Evolutionary conservation across 2,797 vertebrate genomes (phyloP), one percentile per base, ranked within the genome.

Genomic region (Ptychadena robeensis): DNA sequence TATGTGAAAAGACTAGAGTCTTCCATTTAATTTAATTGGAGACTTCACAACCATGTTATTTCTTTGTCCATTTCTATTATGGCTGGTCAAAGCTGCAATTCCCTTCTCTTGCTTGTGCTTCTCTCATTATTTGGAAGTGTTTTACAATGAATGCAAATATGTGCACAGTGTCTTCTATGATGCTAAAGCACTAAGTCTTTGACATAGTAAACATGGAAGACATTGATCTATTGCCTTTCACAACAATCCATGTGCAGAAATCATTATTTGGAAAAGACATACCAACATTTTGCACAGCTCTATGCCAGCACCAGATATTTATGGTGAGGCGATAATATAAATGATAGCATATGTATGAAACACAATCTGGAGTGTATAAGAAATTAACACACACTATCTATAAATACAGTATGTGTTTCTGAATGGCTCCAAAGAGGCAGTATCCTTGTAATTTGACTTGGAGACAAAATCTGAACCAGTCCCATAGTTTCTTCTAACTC

Each of bases 11-110:
- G 91, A 94, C 90, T 93, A 86, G 86, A 92, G 93, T 97, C 95
- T 97, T 97, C 96, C 96, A 95, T 92, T 91, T 90, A 93, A 89
- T 93, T 93, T 89, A 89, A 95, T 88, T 86, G 91, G 93, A 93
- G 91, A 89, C 91, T 90, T 92, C 87, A 89, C 87, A n/a, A n/a
- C 89, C 89, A 72, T 86, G 83, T 86, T 89, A 87, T 86, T 85
- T 89, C 85, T 88, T 85, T 44, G 86, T 90, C 89, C 77, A 18
- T 81, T 88, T 87, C 85, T 88, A 0, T 79, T 88, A 88, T 82
- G 86, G 88, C 88, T 88, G 85, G 90, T 91, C 88, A 87, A 76
- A 87, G 89, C 89, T 91, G 88, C 90, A 73, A 87, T 88, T 90
- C 89, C 89, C 91, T 93, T 91, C 91, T 87, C 91, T 88, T 86